A percentile compares a stretch with the other conserved stretches of the same genome.
phyloP scores from a whole-genome alignment of 2,113 vertebrate species.

The Lates calcarifer region DNA sequence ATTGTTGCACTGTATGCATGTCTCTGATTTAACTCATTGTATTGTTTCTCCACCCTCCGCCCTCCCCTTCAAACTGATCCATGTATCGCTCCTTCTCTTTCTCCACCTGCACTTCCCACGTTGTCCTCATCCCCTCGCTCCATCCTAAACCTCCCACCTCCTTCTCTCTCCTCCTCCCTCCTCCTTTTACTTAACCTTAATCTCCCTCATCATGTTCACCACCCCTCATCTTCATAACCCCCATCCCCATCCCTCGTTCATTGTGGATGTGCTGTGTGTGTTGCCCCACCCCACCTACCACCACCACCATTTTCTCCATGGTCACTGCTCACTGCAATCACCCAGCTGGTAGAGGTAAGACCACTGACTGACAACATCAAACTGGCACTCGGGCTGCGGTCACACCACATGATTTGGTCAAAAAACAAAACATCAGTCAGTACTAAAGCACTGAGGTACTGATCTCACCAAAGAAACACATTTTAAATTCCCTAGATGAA shows the following conservation, averaged over 20 bases:
- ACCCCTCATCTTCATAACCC: conserved; percentile 17
- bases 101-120: conserved; percentile 22
- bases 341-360: conserved; percentile 89
- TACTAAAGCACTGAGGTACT: not conserved
- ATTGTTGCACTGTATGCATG: conserved; percentile 77
- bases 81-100: conserved; percentile 33
- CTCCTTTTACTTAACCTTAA: conserved; percentile 36
- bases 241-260: conserved; percentile 68
- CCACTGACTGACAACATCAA: conserved; percentile 37
- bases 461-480: not conserved
- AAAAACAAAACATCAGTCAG: not conserved
- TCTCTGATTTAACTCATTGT: conserved; percentile 82
- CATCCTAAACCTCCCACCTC: conserved; percentile 14
- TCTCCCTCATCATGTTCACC: conserved; percentile 9
- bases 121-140: conserved; percentile 35
- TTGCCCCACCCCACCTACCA: conserved; percentile 38
- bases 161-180: conserved; percentile 36
- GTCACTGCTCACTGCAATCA: conserved; percentile 83
- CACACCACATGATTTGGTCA: conserved; percentile 17
- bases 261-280: conserved; percentile 85
- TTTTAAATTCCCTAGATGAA: not conserved
- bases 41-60: conserved; percentile 82
- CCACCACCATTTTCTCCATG: conserved; percentile 77
- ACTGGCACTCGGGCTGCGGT: conserved; percentile 31
- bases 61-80: conserved; percentile 59